Evolutionary conservation across 2,888 invertebrate species (phyloP).

Genomic region (Tetanocera ferruginea): DNA sequence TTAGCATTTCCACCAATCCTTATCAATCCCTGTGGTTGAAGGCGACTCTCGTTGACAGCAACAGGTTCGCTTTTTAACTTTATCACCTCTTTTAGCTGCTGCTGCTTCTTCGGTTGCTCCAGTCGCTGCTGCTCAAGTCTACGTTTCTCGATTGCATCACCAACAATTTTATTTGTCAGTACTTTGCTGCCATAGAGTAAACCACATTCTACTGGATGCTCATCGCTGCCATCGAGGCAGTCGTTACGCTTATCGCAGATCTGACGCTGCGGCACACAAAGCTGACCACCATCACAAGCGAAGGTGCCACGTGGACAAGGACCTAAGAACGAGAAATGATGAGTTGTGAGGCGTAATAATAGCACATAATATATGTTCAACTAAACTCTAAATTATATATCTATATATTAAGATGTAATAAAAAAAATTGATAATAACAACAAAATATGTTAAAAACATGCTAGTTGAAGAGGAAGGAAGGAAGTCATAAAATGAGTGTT

Average conservation of each 20-base stretch:
- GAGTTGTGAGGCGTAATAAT: background rate
- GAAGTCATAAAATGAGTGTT: no score
- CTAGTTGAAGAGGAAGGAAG: no score
- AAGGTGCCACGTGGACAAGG: conserved; percentile 73
- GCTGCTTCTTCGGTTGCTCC: conserved; percentile 26
- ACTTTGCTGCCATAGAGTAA: conserved; percentile 67
- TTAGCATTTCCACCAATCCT: background rate
- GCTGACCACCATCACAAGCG: conserved; percentile 71
- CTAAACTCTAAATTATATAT: conserved; percentile 33
- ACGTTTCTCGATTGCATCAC: conserved; percentile 62
- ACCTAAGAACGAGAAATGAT: conserved; percentile 61
- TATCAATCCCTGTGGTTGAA: background rate
- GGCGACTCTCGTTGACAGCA: background rate
- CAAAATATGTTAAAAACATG: background rate
- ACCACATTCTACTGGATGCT: conserved; percentile 70
- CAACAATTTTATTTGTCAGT: conserved; percentile 64
- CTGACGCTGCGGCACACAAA: conserved; percentile 72
- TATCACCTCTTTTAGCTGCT: conserved; percentile 24
- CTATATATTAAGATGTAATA: conserved; percentile 25
- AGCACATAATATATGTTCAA: conserved; percentile 41
- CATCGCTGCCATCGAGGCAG: conserved; percentile 71
- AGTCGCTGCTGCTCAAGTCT: conserved; percentile 43
- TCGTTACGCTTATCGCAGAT: conserved; percentile 72
- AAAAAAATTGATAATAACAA: conserved; percentile 29
- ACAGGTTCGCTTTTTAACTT: background rate